Evolutionary conservation across 2,113 vertebrate species (phyloP), one percentile per base, ranked within the genome.

Genomic region (Cyprichromis sp.): DNA sequence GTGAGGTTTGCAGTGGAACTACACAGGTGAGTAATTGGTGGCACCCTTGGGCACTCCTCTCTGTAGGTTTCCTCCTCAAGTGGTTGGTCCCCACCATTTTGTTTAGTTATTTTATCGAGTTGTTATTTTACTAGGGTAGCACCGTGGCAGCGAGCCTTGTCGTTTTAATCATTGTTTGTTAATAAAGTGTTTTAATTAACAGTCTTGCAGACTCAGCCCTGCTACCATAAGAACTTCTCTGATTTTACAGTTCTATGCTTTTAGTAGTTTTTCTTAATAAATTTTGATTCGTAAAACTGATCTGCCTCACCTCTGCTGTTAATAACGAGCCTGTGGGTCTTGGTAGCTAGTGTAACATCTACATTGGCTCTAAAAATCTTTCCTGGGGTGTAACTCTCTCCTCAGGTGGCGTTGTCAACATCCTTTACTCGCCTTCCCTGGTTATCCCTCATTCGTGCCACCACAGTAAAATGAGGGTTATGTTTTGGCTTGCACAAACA

Each of bases 391-490:
- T 29, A 57, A 57, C 54, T 1, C 7, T 14, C 54, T 29, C 24
- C 12, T 0, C 26, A 17, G 55, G 14, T 31, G 55, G 55, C 2
- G 2, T 59, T 59, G 55, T 59, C 13, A 59, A 31, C 55, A 59
- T 59, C 55, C 5, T 0, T 17, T 6, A 59, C 8, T 59, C 26
- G 0, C 14, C 55, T 9, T 31, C 1, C 7, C 55, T 59, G 55
- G 55, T 31, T 59, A 31, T 59, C 57, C 8, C 55, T 17, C 55
- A 6, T 59, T 29, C 0, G 13, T 9, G 24, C 24, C 24, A 9
- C 26, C 55, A 3, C 26, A 1, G 26, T 59, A 17, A 47, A 7
- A 0, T 45, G 9, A 47, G 0, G 6, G 3, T 0, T 26, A 47
- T 50, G 16, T 31, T 76, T 11, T 76, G 13, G 71, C 9, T 47